Conservation (phyloP, 2,797 vertebrate genomes). For the Fistularia tabacaria region DNA sequence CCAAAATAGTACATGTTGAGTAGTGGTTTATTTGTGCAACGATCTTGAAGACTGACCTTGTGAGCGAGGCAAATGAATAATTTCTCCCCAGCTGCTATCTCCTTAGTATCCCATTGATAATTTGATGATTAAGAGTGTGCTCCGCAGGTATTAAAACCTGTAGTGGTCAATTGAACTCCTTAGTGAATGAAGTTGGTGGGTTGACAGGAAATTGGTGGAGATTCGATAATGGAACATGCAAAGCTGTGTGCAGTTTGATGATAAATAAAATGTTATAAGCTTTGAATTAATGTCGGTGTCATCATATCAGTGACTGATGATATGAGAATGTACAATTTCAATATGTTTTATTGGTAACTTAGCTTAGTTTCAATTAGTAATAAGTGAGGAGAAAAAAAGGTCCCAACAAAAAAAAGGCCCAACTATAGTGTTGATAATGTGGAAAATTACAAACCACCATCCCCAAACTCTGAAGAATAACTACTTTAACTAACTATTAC, state of each 20-base stretch:
- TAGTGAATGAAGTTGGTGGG: constrained; percentile 1
- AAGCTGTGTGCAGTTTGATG: constrained; percentile 2
- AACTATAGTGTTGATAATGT: too few relatives aligned
- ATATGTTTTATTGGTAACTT: too few relatives aligned
- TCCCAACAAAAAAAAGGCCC: too few relatives aligned
- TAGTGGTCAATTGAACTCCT: constrained; percentile 9
- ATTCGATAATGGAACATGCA: constrained; percentile 6
- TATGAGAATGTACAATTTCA: neutral
- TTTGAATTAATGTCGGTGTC: neutral
- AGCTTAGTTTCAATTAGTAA: too few relatives aligned
- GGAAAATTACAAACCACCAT: too few relatives aligned
- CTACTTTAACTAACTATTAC: too few relatives aligned
- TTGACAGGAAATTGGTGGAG: constrained; percentile 5
- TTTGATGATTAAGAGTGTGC: constrained; percentile 6
- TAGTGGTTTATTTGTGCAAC: neutral
- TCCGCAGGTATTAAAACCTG: constrained; percentile 8
- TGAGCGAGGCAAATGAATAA: constrained; percentile 2
- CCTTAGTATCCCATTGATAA: constrained; percentile 18
- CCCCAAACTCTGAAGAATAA: too few relatives aligned
- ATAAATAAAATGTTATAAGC: constrained; percentile 3
- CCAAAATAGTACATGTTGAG: too few relatives aligned
- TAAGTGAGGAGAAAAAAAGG: too few relatives aligned
- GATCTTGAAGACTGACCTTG: constrained; percentile 27
- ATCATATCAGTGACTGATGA: constrained; percentile 1
- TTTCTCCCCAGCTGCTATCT: constrained; percentile 20